These are phyloP conservation scores for Macropus fuliginosus DNA, from an alignment of 2,797 vertebrate species.

Conservation along the genomic window DNA sequence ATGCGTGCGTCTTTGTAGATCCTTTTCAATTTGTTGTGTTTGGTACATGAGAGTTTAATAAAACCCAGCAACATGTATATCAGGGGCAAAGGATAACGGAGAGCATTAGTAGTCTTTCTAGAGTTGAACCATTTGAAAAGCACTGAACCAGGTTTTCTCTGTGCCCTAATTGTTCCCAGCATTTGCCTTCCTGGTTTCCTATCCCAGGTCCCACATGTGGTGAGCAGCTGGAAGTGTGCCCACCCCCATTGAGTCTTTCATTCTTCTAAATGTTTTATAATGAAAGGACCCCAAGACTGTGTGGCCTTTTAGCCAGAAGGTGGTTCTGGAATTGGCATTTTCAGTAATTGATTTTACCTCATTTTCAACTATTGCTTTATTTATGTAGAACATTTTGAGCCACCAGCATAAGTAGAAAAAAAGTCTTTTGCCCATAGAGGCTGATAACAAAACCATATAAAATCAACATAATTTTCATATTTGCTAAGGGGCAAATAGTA, in stretches of 20 bases:
- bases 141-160: not conserved
- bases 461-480: slow-evolving; percentile 32
- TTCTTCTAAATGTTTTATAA: not conserved
- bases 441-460: slow-evolving; percentile 46
- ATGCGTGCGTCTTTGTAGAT: not conserved
- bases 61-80: slow-evolving; percentile 5
- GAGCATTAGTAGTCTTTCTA: slow-evolving; percentile 10
- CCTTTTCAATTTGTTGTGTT: slow-evolving; percentile 32
- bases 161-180: slow-evolving; percentile 29
- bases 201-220: slow-evolving; percentile 25
- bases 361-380: slow-evolving; percentile 41
- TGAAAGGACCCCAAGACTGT: not conserved
- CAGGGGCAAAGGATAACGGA: slow-evolving; percentile 9
- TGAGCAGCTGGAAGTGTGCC: not conserved
- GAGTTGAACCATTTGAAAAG: not conserved
- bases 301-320: slow-evolving; percentile 42
- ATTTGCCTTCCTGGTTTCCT: slow-evolving; percentile 5
- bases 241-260: not conserved
- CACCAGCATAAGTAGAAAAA: slow-evolving; percentile 43
- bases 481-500: slow-evolving; percentile 32
- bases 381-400: not conserved
- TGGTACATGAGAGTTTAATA: slow-evolving; percentile 38
- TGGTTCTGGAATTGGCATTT: slow-evolving; percentile 44
- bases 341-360: slow-evolving; percentile 10
- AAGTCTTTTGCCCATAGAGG: slow-evolving; percentile 38